These are phyloP conservation scores for Drosophila saltans DNA, from an alignment of 1,140 invertebrate species.

Conservation along the genomic window DNA sequence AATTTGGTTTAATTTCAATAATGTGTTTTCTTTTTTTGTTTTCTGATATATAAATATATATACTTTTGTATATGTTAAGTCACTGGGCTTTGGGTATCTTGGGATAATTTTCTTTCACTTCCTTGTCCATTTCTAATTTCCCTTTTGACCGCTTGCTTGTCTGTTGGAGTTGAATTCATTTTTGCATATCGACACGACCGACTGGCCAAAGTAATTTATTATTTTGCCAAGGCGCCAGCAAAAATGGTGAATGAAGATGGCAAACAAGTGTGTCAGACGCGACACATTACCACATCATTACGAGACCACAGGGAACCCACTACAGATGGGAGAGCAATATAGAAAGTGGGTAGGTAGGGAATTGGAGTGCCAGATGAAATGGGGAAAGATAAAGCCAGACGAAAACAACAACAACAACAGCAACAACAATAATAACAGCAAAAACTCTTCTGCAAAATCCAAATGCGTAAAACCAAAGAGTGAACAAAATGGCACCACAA, in stretches of 20 bases:
- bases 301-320: constrained; percentile 52
- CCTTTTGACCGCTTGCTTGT: constrained; percentile 4
- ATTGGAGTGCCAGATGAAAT: not conserved
- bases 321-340: constrained; percentile 12
- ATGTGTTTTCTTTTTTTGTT: constrained; percentile 41
- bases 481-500: constrained; percentile 49
- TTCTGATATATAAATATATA: not conserved
- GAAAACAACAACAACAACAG: constrained; percentile 4
- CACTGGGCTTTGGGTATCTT: not conserved
- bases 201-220: constrained; percentile 10
- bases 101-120: not conserved
- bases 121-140: not conserved
- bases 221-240: constrained; percentile 10
- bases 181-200: constrained; percentile 16
- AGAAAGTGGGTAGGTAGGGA: not conserved
- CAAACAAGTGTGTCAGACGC: constrained; percentile 18
- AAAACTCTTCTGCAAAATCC: constrained; percentile 9
- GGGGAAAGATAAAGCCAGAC: not conserved
- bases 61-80: not conserved
- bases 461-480: constrained; percentile 31
- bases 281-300: constrained; percentile 70
- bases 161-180: not conserved
- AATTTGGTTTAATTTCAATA: constrained; percentile 42
- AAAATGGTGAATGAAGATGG: constrained; percentile 7
- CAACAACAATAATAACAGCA: constrained; percentile 5